Conservation (phyloP, 1,140 invertebrate genomes). For the Telenomus remus region DNA sequence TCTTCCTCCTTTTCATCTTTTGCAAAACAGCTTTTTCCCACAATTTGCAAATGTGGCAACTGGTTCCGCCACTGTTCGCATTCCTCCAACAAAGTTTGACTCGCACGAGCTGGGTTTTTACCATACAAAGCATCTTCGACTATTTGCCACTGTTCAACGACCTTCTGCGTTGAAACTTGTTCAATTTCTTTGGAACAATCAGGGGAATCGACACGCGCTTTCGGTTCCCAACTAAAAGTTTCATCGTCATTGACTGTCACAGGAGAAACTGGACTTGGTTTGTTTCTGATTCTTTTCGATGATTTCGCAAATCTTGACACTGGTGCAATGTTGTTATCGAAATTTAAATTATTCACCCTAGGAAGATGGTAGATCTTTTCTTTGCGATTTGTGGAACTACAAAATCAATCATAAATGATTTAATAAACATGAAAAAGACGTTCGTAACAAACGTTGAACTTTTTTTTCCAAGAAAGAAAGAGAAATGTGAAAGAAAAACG, state of each 20-base stretch:
- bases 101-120: conserved; percentile 48
- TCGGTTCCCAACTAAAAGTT: neutral
- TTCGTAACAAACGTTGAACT: no score
- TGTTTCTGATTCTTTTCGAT: conserved; percentile 3
- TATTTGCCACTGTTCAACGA: conserved; percentile 66
- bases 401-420: neutral
- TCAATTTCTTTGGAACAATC: conserved; percentile 69
- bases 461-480: no score
- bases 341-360: conserved; percentile 22
- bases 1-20: conserved; percentile 12
- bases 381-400: conserved; percentile 16
- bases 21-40: conserved; percentile 55
- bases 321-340: conserved; percentile 16
- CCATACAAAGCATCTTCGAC: conserved; percentile 67
- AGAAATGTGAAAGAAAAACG: no score
- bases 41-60: conserved; percentile 65
- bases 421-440: neutral
- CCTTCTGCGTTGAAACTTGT: conserved; percentile 60
- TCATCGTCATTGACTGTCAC: neutral
- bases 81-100: conserved; percentile 58
- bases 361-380: conserved; percentile 20
- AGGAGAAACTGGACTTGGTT: no score
- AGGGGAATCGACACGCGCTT: conserved; percentile 47
- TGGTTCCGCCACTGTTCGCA: conserved; percentile 70
- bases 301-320: conserved; percentile 13